Evolutionary conservation across 2,797 vertebrate species (phyloP).

Genomic region (Cossypha heuglini): DNA sequence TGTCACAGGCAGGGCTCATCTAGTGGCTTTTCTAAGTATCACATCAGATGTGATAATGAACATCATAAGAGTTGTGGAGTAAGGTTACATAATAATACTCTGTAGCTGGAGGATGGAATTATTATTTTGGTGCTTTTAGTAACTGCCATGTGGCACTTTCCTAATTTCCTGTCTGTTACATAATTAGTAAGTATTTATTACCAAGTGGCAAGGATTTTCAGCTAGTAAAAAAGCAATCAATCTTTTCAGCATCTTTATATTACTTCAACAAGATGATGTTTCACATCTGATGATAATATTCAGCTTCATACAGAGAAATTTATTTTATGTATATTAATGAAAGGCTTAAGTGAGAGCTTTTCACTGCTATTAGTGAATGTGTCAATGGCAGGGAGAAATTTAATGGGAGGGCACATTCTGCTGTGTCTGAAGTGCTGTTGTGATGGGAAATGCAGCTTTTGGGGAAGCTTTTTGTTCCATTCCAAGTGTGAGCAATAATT

Average conservation of each 20-base stretch:
- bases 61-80: neutral
- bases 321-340: neutral
- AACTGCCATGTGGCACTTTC: neutral
- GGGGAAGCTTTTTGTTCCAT: neutral
- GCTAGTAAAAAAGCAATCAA: neutral
- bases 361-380: neutral
- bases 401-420: neutral
- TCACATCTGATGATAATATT: neutral
- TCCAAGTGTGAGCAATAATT: accelerated
- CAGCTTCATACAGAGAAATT: neutral
- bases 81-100: neutral
- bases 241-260: neutral
- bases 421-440: neutral
- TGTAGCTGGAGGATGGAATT: slow-evolving; percentile 1
- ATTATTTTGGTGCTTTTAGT: slow-evolving; percentile 15
- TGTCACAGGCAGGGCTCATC: neutral
- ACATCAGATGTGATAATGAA: neutral
- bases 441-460: neutral
- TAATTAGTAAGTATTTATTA: slow-evolving; percentile 17
- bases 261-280: neutral
- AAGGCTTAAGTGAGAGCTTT: neutral
- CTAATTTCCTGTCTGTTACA: neutral
- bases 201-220: neutral
- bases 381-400: neutral
- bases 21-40: neutral